Evolutionary conservation across 2,888 invertebrate genomes (phyloP), one percentile per base, ranked within the genome.

Genomic region (Mycalesis mineus): DNA sequence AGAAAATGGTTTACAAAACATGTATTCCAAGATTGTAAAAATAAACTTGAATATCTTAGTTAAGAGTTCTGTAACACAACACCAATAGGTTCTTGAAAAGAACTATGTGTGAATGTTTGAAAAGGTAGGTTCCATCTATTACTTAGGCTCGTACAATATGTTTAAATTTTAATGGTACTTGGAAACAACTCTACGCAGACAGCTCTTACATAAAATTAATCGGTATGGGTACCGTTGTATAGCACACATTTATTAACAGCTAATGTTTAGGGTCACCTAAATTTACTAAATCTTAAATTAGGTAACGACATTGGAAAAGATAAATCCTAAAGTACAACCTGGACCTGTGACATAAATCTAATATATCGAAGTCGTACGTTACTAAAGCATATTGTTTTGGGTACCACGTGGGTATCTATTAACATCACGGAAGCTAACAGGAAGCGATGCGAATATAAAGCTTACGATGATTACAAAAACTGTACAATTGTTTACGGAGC

Each of bases 311-410:
- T 74, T 75, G 79, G 82, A 79, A 80, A 75, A 83, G 76, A 80
- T 78, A 84, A 80, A 79, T 80, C 75, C 81, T 85, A 82, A 78
- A 78, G 74, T 84, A 86, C 84, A 87, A 86, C 83, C 85, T 85
- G 88, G 86, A 87, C 86, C 86, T 82, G 85, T 84, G 84, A 84
- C 83, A 76, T 80, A 75, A 70, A 70, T 80, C 79, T 77, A 75
- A 70, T 62, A 68, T 69, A 71, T 69, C 69, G 70, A 71, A 68
- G 77, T 77, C 64, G 56, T 64, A 63, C 69, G 74, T 78, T 76
- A 77, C 76, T 82, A 79, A 82, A 82, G 80, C 80, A 82, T 79
- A 74, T 78, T 70, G 73, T 77, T 77, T 76, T 73, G 74, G 72
- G 74, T 78, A 77, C 69, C 64, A 70, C 72, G 73, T n/a, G 70